Percentiles rank a stretch among this genome's conserved stretches.
These are phyloP conservation scores for Lepidonotus clava DNA, from an alignment of 2,888 invertebrate genomes.

Conservation along the genomic window DNA sequence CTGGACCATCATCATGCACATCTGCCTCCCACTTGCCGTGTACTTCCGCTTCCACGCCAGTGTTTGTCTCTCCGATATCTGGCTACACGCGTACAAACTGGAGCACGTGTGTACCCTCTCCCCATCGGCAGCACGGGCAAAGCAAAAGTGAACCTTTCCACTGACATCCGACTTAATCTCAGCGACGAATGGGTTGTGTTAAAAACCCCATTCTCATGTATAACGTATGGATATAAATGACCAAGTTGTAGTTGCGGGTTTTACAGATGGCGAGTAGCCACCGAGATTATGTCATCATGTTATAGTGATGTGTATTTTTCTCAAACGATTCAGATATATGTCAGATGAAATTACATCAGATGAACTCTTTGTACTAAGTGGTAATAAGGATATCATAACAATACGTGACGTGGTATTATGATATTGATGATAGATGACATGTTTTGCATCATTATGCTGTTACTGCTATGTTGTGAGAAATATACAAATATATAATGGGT, in stretches of 20 bases:
- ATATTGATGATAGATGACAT: background rate
- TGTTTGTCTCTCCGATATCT: conserved; percentile 78
- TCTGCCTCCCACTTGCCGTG: conserved; percentile 84
- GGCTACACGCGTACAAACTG: conserved; percentile 74
- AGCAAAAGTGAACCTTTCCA: conserved; percentile 6
- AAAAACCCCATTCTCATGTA: background rate
- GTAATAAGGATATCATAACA: background rate
- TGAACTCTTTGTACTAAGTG: background rate
- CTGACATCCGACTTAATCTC: too few species aligned
- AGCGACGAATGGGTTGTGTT: background rate
- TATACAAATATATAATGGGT: background rate
- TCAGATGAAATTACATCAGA: background rate
- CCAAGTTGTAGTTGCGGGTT: too few species aligned
- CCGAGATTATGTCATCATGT: background rate
- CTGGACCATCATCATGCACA: conserved; percentile 85
- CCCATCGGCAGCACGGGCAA: background rate
- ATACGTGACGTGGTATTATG: background rate
- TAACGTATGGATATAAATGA: too few species aligned
- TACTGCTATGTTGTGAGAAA: background rate
- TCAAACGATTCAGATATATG: background rate
- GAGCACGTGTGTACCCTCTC: conserved; percentile 2
- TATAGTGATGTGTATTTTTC: background rate
- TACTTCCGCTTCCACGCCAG: conserved; percentile 79
- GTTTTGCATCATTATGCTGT: too few species aligned
- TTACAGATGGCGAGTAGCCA: background rate